Base-by-base conservation (phyloP, 2,888 invertebrate genomes). In the Parnassius apollo region DNA sequence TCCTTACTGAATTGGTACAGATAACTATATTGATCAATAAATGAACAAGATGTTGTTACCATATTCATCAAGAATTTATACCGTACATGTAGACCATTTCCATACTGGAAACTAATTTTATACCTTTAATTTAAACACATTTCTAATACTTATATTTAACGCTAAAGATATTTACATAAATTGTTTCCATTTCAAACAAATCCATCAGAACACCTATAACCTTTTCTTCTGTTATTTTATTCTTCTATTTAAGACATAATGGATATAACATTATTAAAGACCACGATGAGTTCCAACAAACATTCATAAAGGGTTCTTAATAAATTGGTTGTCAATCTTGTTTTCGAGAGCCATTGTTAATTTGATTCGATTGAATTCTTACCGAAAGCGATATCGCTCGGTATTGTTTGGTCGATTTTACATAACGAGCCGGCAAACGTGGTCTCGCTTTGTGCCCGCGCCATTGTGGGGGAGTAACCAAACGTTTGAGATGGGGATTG, bases 361-460 rank as follows among this genome's bases (percentile, higher is more conserved):
- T 86, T 82, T 82, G 82, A 85, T 84, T 83, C 83, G 85, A 88
- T 88, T 85, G 87, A 85, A 84, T 85, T 86, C 82, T 82, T 79
- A 84, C 80, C 81, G 91, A 89, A 90, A 90, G 82, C 85, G 88
- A 91, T 89, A 86, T 82, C 77, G 78, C 77, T 73, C 68, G 80
- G 80, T 78, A 85, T 91, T 91, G 90, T 90, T 91, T 90, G 85
- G 80, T 65, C 72, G 84, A 82, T 82, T 88, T 88, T 88, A 90
- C 86, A 88, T 89, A 91, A 90, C 89, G 90, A 90, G 88, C 79
- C 86, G 85, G 86, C 84, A 85, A 86, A 85, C 87, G 85, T 77
- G 71, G 64, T 76, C 74, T 67, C 74, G 76, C 85, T 86, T 88
- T 88, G 84, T 86, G 78, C 68, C 66, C 73, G 72, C 72, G 68